Evolutionary conservation across 2,797 vertebrate species (phyloP).

Genomic region (Poeciliopsis infans): DNA sequence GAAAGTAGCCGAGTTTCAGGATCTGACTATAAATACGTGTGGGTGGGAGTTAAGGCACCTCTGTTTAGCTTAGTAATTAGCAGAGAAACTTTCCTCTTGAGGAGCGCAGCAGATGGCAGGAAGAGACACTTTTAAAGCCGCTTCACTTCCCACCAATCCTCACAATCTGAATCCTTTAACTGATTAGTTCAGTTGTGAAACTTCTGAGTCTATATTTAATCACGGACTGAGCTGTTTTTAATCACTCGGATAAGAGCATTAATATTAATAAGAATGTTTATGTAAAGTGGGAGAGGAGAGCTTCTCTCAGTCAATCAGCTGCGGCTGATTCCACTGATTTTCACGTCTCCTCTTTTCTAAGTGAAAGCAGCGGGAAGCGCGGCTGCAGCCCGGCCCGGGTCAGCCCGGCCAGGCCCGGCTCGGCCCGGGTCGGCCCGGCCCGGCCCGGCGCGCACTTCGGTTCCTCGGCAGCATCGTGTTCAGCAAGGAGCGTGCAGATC

Average conservation of each 20-base stretch:
- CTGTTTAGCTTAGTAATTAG: background rate
- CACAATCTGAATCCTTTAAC: conserved; percentile 8
- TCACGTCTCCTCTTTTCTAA: conserved; percentile 2
- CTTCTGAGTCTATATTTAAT: conserved; percentile 3
- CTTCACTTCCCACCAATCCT: background rate
- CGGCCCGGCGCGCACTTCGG: background rate
- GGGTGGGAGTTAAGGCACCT: conserved; percentile 1
- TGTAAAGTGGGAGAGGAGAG: background rate
- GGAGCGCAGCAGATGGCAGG: conserved; percentile 1
- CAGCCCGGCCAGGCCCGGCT: too few relatives aligned
- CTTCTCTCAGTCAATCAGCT: conserved; percentile 35
- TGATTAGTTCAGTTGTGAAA: conserved; percentile 16
- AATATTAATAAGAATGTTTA: conserved; percentile 22
- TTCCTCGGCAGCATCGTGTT: conserved; percentile 10
- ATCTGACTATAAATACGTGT: background rate
- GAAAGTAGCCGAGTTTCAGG: background rate
- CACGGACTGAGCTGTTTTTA: background rate
- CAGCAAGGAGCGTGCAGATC: conserved; percentile 22
- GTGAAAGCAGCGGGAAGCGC: too few relatives aligned
- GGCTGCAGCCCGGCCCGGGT: too few relatives aligned
- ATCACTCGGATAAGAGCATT: conserved; percentile 25
- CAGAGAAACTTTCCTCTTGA: conserved; percentile 2
- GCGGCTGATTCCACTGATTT: conserved; percentile 19
- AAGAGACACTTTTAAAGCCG: conserved; percentile 8
- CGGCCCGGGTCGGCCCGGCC: too few relatives aligned